Conservation (phyloP, 64 coral and sea anemone species). For the Pocillopora verrucosa region DNA sequence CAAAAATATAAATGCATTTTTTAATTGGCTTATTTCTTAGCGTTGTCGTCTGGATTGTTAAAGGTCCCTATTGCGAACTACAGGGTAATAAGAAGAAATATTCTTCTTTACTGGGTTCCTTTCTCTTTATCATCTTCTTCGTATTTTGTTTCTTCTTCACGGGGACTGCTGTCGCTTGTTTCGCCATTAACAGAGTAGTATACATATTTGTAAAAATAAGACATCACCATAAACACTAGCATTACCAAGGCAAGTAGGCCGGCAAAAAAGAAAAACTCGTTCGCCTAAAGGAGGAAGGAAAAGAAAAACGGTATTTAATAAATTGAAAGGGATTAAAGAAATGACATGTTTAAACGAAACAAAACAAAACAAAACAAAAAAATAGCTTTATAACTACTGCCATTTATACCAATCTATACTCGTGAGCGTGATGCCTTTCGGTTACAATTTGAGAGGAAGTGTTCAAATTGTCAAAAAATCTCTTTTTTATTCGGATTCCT, state of each 20-base stretch:
- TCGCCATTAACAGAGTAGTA: conserved; percentile 83
- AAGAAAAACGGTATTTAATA: background rate
- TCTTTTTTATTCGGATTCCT: no score
- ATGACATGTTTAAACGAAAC: background rate
- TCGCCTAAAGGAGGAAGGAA: conserved; percentile 60
- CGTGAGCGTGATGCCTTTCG: no score
- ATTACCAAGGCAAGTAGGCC: conserved; percentile 74
- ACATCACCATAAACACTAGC: conserved; percentile 91
- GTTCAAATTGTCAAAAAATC: no score
- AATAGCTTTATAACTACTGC: background rate
- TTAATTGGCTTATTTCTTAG: no score
- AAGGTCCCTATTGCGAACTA: no score
- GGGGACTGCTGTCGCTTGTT: conserved; percentile 16
- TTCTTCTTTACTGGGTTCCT: background rate
- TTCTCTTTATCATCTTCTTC: background rate
- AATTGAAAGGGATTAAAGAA: background rate
- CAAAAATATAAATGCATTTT: no score
- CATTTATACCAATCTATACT: no score
- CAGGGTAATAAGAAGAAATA: background rate
- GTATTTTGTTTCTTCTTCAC: background rate
- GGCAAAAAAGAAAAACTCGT: conserved; percentile 97
- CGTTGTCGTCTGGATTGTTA: no score
- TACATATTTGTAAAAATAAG: conserved; percentile 89
- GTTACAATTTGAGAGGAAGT: no score
- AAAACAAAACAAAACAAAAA: background rate